A percentile compares a stretch with the other conserved stretches of the same genome.
These are phyloP conservation scores for Aphis craccivora DNA, from an alignment of 1,140 invertebrate species.

Conservation along the genomic window DNA sequence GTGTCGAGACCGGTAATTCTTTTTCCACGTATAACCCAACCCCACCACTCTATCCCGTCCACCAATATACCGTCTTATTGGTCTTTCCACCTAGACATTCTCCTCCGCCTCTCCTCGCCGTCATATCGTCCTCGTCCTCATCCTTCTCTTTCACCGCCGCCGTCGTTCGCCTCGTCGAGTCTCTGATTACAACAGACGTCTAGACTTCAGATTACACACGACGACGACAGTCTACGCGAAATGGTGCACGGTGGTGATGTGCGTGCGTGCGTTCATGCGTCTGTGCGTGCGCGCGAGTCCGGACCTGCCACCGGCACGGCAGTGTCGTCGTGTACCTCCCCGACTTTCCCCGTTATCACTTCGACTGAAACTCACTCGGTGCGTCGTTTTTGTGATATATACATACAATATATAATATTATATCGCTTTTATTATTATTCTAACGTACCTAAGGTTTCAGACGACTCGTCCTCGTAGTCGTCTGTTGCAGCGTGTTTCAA, in stretches of 20 bases:
- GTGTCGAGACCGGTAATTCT: slow-evolving; percentile 38
- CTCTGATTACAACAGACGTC: slow-evolving; percentile 58
- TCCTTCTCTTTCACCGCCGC: neutral
- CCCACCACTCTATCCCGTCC: too few species aligned
- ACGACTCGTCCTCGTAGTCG: neutral
- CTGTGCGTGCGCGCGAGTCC: neutral
- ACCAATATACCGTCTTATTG: neutral
- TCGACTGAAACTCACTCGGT: neutral
- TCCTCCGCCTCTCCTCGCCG: neutral
- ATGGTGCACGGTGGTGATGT: neutral
- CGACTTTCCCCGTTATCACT: neutral
- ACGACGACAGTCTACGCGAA: neutral
- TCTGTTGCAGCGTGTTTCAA: neutral
- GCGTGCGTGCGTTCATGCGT: neutral
- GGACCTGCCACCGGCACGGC: neutral
- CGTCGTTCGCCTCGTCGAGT: slow-evolving; percentile 37
- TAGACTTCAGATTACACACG: slow-evolving; percentile 57
- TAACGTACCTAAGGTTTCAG: neutral
- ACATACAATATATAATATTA: neutral
- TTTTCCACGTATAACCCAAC: slow-evolving; percentile 23
- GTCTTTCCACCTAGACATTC: neutral
- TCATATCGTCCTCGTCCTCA: neutral
- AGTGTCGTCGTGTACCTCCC: neutral
- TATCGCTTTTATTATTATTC: slow-evolving; percentile 1
- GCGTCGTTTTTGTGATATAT: neutral